These are phyloP conservation scores for Macropodus opercularis DNA, from an alignment of 2,797 vertebrate genomes.

Conservation along the genomic window DNA sequence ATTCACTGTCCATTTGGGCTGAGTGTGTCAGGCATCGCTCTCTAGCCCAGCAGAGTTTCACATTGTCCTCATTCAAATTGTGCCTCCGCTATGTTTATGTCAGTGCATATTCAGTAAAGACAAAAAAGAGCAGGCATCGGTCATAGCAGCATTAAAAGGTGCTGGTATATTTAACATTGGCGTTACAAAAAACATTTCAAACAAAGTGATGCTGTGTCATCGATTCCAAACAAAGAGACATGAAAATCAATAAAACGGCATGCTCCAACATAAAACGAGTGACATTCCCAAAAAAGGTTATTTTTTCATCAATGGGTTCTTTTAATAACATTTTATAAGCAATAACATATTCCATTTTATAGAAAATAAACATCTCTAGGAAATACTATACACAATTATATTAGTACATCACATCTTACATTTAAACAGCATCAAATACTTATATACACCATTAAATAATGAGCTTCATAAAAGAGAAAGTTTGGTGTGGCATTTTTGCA, in stretches of 20 bases:
- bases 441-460: constrained; percentile 88
- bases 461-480: constrained; percentile 77
- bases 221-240: constrained; percentile 76
- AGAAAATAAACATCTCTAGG: constrained; percentile 92
- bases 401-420: constrained; percentile 91
- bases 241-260: constrained; percentile 75
- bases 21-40: no score
- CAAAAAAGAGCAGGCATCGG: constrained; percentile 72
- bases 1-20: no score
- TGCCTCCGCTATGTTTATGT: constrained; percentile 29
- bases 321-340: constrained; percentile 89
- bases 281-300: constrained; percentile 80
- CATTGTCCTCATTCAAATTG: neutral
- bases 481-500: constrained; percentile 72
- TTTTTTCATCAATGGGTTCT: constrained; percentile 78
- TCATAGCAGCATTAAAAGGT: constrained; percentile 81
- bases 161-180: constrained; percentile 84
- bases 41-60: no score
- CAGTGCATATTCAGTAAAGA: constrained; percentile 53
- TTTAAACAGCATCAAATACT: constrained; percentile 90
- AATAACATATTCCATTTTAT: constrained; percentile 90
- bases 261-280: constrained; percentile 77
- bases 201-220: constrained; percentile 81
- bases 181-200: constrained; percentile 84
- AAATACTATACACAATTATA: constrained; percentile 93